phyloP scores from a whole-genome alignment of 2,797 vertebrate genomes.

The Helarctos malayanus region DNA sequence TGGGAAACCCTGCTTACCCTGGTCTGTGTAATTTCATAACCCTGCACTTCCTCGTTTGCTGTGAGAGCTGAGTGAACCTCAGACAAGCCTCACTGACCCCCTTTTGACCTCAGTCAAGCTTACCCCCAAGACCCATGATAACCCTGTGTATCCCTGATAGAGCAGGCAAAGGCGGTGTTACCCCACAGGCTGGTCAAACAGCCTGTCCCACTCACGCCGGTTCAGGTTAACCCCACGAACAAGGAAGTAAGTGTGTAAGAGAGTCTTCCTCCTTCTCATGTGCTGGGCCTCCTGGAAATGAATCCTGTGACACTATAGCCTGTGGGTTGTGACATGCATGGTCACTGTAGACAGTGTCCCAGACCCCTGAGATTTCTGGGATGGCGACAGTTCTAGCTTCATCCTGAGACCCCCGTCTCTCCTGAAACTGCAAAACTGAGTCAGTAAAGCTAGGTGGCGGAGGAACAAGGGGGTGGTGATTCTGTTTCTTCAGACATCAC shows the following conservation, averaged over 20 bases:
- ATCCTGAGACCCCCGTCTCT: conserved; percentile 25
- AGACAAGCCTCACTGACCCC: conserved; percentile 83
- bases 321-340: not conserved
- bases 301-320: conserved; percentile 44
- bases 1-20: conserved; percentile 87
- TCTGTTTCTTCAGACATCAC: conserved; percentile 3
- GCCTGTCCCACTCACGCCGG: conserved; percentile 58
- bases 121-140: conserved; percentile 53
- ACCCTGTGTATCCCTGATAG: conserved; percentile 68
- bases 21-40: conserved; percentile 87
- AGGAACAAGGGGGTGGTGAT: not conserved
- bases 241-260: conserved; percentile 83
- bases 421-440: not conserved
- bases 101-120: conserved; percentile 79
- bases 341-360: not conserved
- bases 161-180: conserved; percentile 42
- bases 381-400: not conserved
- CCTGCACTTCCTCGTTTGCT: conserved; percentile 88
- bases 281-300: conserved; percentile 73
- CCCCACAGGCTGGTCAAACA: not conserved
- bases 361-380: not conserved
- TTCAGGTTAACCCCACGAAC: conserved; percentile 76
- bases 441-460: not conserved
- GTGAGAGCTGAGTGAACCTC: conserved; percentile 82
- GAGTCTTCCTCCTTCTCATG: conserved; percentile 86